phyloP scores from a whole-genome alignment of 2,888 invertebrate species.

The Himalopsyche anomala region DNA sequence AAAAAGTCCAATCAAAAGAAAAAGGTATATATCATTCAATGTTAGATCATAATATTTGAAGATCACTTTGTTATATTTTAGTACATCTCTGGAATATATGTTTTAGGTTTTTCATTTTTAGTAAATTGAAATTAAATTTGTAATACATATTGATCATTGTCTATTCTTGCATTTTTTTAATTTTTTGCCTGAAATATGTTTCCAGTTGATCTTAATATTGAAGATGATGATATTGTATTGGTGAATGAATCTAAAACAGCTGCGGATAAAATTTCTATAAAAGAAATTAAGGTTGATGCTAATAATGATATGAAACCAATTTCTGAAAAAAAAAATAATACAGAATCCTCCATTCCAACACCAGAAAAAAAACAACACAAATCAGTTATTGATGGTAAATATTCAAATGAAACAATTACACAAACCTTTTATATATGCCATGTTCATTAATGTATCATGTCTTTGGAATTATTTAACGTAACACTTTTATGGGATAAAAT shows the following conservation, averaged over 20 bases:
- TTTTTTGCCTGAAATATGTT: neutral
- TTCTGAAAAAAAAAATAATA: neutral
- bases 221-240: conserved; percentile 68
- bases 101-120: no score
- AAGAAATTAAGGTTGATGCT: conserved; percentile 55
- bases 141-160: no score
- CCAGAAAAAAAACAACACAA: neutral
- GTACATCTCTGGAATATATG: no score
- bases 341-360: neutral
- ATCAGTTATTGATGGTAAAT: neutral
- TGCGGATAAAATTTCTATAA: conserved; percentile 41
- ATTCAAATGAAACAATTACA: neutral
- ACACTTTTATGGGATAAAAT: no score
- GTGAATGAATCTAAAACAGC: conserved; percentile 3
- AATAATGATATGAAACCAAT: neutral
- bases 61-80: no score
- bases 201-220: conserved; percentile 65
- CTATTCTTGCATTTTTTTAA: no score
- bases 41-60: no score
- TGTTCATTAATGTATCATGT: no score
- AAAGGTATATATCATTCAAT: neutral
- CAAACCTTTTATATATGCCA: no score
- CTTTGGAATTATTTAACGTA: no score
- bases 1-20: neutral
- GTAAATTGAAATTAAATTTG: no score